phyloP scores from a whole-genome alignment of 2,888 invertebrate genomes.

The Willowsia nigromaculata region DNA sequence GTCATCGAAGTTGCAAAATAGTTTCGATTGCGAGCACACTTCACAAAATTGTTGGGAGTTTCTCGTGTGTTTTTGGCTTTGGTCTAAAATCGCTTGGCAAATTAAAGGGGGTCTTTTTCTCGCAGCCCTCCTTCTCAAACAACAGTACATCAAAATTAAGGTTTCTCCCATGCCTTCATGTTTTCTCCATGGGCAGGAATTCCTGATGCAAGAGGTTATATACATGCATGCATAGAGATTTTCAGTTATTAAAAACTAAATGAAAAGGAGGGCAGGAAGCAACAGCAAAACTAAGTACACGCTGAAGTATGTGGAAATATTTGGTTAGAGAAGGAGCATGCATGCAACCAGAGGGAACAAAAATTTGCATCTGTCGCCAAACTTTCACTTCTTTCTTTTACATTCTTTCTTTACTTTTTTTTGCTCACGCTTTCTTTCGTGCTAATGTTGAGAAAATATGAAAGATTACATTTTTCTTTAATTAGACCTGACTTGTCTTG shows the following conservation, averaged over 20 bases:
- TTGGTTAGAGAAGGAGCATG: not conserved
- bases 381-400: constrained; percentile 53
- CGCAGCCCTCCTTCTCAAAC: not conserved
- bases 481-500: constrained; percentile 32
- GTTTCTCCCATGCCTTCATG: not conserved
- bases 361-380: constrained; percentile 68
- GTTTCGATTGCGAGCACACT: not conserved
- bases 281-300: not conserved
- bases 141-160: constrained; percentile 20
- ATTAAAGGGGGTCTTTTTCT: constrained; percentile 48
- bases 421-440: not conserved
- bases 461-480: constrained; percentile 36
- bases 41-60: not conserved
- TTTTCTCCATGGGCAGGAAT: not conserved
- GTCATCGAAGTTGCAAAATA: not conserved
- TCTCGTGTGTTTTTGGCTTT: not conserved
- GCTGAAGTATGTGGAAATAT: not conserved
- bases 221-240: not conserved
- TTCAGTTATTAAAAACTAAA: constrained; percentile 30
- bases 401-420: not conserved
- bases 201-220: not conserved
- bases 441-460: not conserved
- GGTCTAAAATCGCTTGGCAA: constrained; percentile 36
- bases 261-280: constrained; percentile 13
- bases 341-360: constrained; percentile 11